These are phyloP conservation scores for Liodrosophila aerea DNA, from an alignment of 2,888 invertebrate genomes.

Conservation along the genomic window DNA sequence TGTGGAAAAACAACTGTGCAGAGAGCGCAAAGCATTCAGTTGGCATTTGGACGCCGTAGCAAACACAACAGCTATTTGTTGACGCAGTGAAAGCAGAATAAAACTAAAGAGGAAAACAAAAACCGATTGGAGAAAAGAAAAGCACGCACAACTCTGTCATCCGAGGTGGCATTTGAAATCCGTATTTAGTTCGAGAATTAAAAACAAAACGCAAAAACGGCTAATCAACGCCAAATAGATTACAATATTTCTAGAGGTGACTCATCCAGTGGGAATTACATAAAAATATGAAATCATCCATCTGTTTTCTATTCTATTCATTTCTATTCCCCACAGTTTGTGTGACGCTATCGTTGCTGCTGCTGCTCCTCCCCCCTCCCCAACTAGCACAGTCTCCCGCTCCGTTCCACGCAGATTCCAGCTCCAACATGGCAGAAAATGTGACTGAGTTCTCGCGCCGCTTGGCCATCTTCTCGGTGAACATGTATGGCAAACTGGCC, in stretches of 20 bases:
- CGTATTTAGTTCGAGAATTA: conserved; percentile 9
- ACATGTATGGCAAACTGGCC: conserved; percentile 55
- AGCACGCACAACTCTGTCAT: conserved; percentile 2
- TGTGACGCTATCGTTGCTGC: conserved; percentile 37
- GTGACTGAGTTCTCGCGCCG: conserved; percentile 58
- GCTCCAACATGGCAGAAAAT: conserved; percentile 42
- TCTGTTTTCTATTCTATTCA: conserved; percentile 1
- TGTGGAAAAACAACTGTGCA: conserved; percentile 24
- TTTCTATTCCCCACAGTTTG: conserved; percentile 36
- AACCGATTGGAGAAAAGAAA: conserved; percentile 16
- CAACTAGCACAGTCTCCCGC: too few relatives aligned
- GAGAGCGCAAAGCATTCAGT: conserved; percentile 38
- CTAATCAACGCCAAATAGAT: conserved; percentile 35
- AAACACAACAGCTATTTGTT: conserved; percentile 1
- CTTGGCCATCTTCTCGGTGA: conserved; percentile 55
- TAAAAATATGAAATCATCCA: conserved; percentile 62
- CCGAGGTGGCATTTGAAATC: not conserved
- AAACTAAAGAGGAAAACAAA: conserved; percentile 5
- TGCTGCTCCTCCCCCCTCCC: conserved; percentile 29
- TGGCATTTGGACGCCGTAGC: conserved; percentile 23
- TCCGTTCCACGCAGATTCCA: conserved; percentile 5
- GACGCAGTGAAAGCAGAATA: not conserved
- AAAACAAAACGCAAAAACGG: conserved; percentile 52
- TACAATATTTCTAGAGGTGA: conserved; percentile 59
- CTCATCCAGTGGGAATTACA: conserved; percentile 61